phyloP scores from a whole-genome alignment of 1,140 invertebrate genomes.

The Cecropterus lyciades region DNA sequence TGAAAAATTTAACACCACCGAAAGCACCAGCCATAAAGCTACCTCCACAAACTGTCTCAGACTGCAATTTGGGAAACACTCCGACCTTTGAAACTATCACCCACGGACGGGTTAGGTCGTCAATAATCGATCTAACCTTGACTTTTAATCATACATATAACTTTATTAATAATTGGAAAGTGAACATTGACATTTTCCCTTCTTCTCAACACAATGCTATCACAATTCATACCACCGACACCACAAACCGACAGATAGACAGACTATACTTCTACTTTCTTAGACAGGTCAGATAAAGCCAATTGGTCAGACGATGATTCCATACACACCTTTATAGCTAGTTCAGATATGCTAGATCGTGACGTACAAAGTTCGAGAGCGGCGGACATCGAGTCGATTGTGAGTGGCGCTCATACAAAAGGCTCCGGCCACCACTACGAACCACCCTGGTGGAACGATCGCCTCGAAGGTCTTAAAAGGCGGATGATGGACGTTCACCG shows the following conservation, averaged over 20 bases:
- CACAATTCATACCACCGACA: neutral
- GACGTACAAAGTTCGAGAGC: neutral
- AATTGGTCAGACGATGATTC: neutral
- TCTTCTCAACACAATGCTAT: slow-evolving; percentile 29
- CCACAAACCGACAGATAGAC: neutral
- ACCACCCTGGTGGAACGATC: slow-evolving; percentile 5
- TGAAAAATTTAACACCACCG: no score
- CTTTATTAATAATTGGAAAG: slow-evolving; percentile 4
- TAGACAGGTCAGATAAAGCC: neutral
- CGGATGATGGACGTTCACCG: neutral
- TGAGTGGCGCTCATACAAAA: no score
- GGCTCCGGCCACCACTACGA: neutral
- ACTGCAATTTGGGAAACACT: neutral
- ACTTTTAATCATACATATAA: neutral
- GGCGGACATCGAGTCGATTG: neutral
- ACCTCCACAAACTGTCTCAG: neutral
- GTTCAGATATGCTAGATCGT: no score
- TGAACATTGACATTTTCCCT: slow-evolving; percentile 10
- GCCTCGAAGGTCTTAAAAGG: neutral
- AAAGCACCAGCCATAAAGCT: neutral
- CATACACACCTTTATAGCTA: no score
- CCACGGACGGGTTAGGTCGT: slow-evolving; percentile 1
- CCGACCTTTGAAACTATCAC: slow-evolving; percentile 28
- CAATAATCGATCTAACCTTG: slow-evolving; percentile 18
- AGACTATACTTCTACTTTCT: neutral